Conservation (phyloP, 2,888 invertebrate species). For the Venustoraphidia nigricollis region DNA sequence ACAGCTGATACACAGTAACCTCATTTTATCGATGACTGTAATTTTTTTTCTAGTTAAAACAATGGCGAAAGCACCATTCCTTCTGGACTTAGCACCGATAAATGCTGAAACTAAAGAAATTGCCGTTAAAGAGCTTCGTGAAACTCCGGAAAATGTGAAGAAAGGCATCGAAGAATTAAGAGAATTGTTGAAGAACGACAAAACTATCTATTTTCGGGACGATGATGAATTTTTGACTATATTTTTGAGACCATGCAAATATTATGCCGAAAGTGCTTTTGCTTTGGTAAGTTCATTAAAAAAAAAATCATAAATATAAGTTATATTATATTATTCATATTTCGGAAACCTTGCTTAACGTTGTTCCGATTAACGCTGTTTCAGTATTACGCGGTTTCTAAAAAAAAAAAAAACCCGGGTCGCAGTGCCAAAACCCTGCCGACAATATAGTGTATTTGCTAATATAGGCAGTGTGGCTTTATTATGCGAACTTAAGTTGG, state of each 20-base stretch:
- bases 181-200: constrained; percentile 44
- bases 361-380: too few species aligned
- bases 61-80: constrained; percentile 32
- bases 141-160: constrained; percentile 4
- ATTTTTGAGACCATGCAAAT: constrained; percentile 69
- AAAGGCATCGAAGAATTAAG: constrained; percentile 40
- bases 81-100: constrained; percentile 40
- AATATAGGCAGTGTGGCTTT: too few species aligned
- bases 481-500: too few species aligned
- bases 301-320: not conserved
- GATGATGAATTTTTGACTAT: constrained; percentile 66
- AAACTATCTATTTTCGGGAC: constrained; percentile 50
- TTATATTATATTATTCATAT: too few species aligned
- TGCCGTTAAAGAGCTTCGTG: constrained; percentile 29
- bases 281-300: constrained; percentile 45
- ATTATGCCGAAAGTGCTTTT: constrained; percentile 65
- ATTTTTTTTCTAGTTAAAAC: constrained; percentile 13
- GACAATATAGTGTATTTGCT: too few species aligned
- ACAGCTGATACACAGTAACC: too few species aligned
- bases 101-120: constrained; percentile 38
- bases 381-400: too few species aligned
- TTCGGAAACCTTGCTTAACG: too few species aligned
- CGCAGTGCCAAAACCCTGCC: too few species aligned
- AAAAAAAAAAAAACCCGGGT: too few species aligned
- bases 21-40: not conserved